Evolutionary conservation across 2,797 vertebrate genomes (phyloP).

Genomic region (Rhodeus uyekii): DNA sequence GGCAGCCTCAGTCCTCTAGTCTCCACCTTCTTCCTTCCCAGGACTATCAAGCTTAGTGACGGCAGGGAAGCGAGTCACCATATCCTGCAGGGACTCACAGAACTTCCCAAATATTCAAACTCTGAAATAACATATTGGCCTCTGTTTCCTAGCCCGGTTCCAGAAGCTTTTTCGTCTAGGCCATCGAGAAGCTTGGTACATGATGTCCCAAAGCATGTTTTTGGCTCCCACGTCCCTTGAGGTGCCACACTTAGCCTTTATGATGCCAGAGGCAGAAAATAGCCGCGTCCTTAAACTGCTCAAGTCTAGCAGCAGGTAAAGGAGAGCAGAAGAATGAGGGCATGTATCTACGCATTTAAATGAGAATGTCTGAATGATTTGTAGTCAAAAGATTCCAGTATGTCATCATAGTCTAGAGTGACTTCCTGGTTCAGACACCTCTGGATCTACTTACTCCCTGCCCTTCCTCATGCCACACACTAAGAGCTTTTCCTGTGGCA

Average conservation of each 20-base stretch:
- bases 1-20: conserved; percentile 2
- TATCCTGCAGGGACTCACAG: conserved; percentile 34
- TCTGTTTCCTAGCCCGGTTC: conserved; percentile 2
- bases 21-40: conserved; percentile 41
- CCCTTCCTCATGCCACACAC: conserved; percentile 7
- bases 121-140: conserved; percentile 3
- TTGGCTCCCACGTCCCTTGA: not conserved
- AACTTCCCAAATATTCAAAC: conserved; percentile 5
- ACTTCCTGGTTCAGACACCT: conserved; percentile 23
- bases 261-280: not conserved
- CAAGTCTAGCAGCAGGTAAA: not conserved
- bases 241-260: not conserved
- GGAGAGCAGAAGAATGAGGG: not conserved
- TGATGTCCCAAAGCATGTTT: conserved; percentile 15
- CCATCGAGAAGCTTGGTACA: not conserved
- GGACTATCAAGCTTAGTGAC: conserved; percentile 41
- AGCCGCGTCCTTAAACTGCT: not conserved
- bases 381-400: not conserved
- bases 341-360: not conserved
- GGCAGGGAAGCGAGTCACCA: conserved; percentile 41
- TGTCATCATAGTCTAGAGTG: conserved; percentile 7
- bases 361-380: not conserved
- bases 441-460: not conserved
- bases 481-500: conserved; percentile 48
- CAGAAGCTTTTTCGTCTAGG: not conserved